phyloP scores from a whole-genome alignment of 35 echinoderm and acorn worm genomes.

The Ophioderma brevispina region DNA sequence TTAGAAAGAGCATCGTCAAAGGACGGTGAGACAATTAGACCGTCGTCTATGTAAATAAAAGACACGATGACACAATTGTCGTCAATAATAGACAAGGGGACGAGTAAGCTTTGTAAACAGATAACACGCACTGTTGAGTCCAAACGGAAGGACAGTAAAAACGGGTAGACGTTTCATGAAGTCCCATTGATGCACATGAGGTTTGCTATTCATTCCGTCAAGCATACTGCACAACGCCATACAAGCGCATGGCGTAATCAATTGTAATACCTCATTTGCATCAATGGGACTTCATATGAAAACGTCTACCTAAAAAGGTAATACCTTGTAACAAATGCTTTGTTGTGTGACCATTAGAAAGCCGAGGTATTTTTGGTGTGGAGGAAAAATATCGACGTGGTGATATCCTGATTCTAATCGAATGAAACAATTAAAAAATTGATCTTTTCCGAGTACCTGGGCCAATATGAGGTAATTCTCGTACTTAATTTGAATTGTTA shows the following conservation, averaged over 20 bases:
- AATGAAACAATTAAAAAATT: conserved; percentile 12
- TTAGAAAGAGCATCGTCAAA: not conserved
- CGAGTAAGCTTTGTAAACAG: conserved; percentile 22
- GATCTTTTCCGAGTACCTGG: not conserved
- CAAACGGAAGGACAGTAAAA: conserved; percentile 20
- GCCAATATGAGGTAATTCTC: conserved; percentile 26
- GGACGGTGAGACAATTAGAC: not conserved
- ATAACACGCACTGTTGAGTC: conserved; percentile 9
- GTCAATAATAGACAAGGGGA: conserved; percentile 17
- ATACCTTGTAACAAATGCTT: not conserved
- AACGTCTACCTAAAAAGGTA: no score
- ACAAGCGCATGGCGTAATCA: no score
- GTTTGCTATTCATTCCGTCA: no score
- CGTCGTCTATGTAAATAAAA: conserved; percentile 38
- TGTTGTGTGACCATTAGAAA: conserved; percentile 9
- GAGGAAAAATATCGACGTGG: conserved; percentile 34
- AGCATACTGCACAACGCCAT: no score
- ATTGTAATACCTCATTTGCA: no score
- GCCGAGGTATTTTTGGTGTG: conserved; percentile 31
- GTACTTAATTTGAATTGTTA: conserved; percentile 44
- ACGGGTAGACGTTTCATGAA: no score
- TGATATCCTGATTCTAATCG: conserved; percentile 26
- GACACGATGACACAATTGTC: not conserved
- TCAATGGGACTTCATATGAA: no score
- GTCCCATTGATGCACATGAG: no score